Evolutionary conservation across 2,797 vertebrate species (phyloP).

Genomic region (Galago senegalensis): DNA sequence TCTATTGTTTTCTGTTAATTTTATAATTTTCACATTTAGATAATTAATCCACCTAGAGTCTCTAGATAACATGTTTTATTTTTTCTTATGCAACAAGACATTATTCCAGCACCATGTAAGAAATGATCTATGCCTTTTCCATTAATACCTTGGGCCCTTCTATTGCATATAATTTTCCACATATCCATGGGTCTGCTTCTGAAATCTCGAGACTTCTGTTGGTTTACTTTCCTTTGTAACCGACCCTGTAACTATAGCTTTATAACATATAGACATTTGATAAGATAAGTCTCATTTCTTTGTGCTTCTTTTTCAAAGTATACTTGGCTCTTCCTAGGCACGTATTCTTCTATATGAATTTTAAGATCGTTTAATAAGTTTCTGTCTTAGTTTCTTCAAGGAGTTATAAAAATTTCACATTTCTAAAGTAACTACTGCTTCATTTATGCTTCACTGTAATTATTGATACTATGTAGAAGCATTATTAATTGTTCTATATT

Average conservation of each 20-base stretch:
- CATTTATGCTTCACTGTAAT: conserved; percentile 9
- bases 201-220: background rate
- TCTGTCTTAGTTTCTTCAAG: background rate
- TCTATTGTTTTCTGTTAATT: conserved; percentile 27
- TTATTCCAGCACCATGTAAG: background rate
- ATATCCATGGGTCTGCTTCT: background rate
- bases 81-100: background rate
- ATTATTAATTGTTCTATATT: conserved; percentile 16
- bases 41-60: background rate
- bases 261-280: background rate
- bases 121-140: background rate
- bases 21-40: conserved; percentile 35
- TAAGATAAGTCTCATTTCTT: background rate
- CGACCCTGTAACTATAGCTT: background rate
- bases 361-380: conserved; percentile 31
- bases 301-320: conserved; percentile 5
- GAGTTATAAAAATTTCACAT: conserved; percentile 4
- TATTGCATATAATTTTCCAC: background rate
- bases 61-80: background rate
- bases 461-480: background rate
- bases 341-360: conserved; percentile 17
- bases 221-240: background rate
- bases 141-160: background rate
- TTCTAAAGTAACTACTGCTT: conserved; percentile 16
- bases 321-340: background rate